phyloP scores from a whole-genome alignment of 2,797 vertebrate species.

The Scarus forsteni region DNA sequence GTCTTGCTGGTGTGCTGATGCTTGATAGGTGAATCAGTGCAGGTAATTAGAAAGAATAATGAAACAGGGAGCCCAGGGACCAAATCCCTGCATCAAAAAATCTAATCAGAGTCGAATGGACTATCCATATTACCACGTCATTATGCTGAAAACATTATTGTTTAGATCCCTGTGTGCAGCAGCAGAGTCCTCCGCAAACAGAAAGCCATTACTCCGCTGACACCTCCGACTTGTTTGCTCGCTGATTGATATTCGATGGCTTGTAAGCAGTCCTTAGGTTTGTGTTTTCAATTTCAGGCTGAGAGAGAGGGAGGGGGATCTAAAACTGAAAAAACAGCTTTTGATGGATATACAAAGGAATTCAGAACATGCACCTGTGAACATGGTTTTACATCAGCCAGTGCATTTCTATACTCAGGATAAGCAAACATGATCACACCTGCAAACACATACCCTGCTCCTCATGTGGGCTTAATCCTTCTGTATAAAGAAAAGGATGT shows the following conservation, averaged over 20 bases:
- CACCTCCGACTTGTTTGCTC: conserved; percentile 68
- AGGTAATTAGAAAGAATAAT: conserved; percentile 87
- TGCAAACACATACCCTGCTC: not conserved
- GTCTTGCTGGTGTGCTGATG: conserved; percentile 70
- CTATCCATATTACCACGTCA: conserved; percentile 77
- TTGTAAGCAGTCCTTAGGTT: conserved; percentile 54
- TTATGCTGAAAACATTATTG: conserved; percentile 77
- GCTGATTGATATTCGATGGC: conserved; percentile 72
- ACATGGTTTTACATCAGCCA: conserved; percentile 23
- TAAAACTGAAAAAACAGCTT: conserved; percentile 52
- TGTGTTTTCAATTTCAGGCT: conserved; percentile 62
- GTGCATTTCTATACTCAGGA: not conserved
- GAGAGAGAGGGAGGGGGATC: conserved; percentile 50
- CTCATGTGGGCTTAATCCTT: conserved; percentile 15
- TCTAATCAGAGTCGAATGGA: conserved; percentile 83
- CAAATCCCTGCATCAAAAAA: conserved; percentile 79
- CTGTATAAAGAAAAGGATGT: no score
- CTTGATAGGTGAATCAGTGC: conserved; percentile 77
- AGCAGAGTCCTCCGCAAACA: conserved; percentile 66
- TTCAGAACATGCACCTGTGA: conserved; percentile 38
- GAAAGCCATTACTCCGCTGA: conserved; percentile 71
- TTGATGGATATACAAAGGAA: conserved; percentile 54
- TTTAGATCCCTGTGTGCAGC: conserved; percentile 72
- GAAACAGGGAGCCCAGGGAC: conserved; percentile 77
- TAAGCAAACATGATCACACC: not conserved